Conservation (phyloP, 2,888 invertebrate genomes). For the Conchocele bisecta region DNA sequence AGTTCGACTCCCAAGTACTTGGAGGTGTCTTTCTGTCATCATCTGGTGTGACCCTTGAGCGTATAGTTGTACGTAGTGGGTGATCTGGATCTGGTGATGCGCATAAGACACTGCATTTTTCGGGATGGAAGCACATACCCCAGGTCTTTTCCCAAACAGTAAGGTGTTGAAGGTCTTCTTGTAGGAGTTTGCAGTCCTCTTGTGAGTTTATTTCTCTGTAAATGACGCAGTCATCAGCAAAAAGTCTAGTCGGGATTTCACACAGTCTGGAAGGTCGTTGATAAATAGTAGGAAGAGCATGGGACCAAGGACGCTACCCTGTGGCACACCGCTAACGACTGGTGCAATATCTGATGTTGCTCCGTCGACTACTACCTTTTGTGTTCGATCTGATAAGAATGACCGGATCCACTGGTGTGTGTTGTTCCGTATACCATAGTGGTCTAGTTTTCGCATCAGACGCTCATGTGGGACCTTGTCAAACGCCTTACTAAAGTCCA, state of each 20-base stretch:
- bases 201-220: constrained; percentile 7
- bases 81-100: constrained; percentile 17
- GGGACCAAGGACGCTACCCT: background rate
- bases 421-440: background rate
- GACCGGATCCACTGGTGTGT: background rate
- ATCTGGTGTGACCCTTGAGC: constrained; percentile 5
- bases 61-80: background rate
- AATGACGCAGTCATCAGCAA: constrained; percentile 20
- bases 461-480: constrained; percentile 11
- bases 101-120: constrained; percentile 32
- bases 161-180: constrained; percentile 4
- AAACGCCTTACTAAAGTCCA: constrained; percentile 26
- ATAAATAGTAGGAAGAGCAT: constrained; percentile 7
- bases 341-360: background rate
- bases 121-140: constrained; percentile 28
- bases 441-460: constrained; percentile 1
- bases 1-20: constrained; percentile 31
- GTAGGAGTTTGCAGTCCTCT: background rate
- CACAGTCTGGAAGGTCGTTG: constrained; percentile 12
- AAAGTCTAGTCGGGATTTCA: constrained; percentile 7
- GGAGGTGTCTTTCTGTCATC: background rate
- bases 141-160: constrained; percentile 19
- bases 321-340: constrained; percentile 4
- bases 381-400: constrained; percentile 8
- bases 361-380: constrained; percentile 10